Evolutionary conservation across 2,797 vertebrate genomes (phyloP).

Genomic region (Anniella stebbinsi): DNA sequence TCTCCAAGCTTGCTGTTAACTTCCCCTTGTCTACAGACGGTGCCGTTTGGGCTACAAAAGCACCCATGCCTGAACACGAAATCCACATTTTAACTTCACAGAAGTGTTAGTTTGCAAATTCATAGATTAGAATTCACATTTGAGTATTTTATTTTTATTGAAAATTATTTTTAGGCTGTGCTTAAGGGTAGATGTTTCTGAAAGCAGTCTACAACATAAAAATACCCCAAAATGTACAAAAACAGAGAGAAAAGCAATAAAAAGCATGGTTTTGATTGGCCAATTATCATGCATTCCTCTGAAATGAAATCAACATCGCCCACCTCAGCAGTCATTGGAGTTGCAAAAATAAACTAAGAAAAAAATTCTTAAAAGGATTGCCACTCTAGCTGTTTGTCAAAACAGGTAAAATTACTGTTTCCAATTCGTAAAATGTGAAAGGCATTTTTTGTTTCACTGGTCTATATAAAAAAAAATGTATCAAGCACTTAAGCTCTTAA

Average conservation of each 20-base stretch:
- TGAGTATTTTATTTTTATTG: not conserved
- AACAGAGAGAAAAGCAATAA: too few species aligned
- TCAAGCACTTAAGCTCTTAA: conserved; percentile 2
- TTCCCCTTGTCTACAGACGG: too few species aligned
- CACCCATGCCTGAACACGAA: not conserved
- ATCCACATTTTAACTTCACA: not conserved
- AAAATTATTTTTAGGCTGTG: too few species aligned
- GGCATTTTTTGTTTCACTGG: not conserved
- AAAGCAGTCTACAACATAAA: too few species aligned
- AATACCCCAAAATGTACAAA: too few species aligned
- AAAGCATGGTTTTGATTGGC: not conserved
- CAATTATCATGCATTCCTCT: not conserved
- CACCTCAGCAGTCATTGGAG: not conserved
- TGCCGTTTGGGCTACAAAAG: not conserved
- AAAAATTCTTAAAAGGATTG: not conserved
- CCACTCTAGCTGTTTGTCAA: not conserved
- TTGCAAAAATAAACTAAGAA: not conserved
- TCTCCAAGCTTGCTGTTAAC: not conserved
- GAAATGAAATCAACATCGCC: not conserved
- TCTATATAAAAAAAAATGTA: not conserved
- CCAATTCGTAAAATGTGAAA: not conserved
- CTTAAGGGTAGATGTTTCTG: too few species aligned
- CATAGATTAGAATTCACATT: conserved; percentile 8
- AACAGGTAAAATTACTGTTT: not conserved
- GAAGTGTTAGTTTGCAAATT: not conserved